Evolutionary conservation across 2,113 vertebrate genomes (phyloP), one percentile per base, ranked within the genome.

Genomic region (Spea multiplicata): DNA sequence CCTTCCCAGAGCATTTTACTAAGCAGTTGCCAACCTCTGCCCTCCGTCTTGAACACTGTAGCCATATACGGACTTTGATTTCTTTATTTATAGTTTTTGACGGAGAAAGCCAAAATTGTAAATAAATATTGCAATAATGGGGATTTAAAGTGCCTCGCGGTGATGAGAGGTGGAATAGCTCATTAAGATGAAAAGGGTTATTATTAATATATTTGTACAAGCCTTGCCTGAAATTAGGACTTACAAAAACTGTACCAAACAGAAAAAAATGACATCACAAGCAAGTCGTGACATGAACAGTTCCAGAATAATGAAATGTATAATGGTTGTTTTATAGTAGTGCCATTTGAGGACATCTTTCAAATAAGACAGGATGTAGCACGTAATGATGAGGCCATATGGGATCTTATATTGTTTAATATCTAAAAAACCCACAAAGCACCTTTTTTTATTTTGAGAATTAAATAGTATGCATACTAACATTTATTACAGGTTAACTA

Each of bases 1-100:
- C 65, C 61, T 79, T 80, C 77, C 71, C 77, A 80, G 77, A 67
- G 65, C 50, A 47, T 80, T 59, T 73, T 80, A 80, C 57, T 80
- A 80, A 80, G 49, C 17, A 80, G 44, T 59, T 59, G 45, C 50
- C 62, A 80, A 73, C 71, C 77, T 80, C 64, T 80, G 77, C 70
- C 77, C 71, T 80, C 53, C 73, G 59, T 3, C 50, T 16, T 44
- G 70, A 80, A 55, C 71, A 59, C 71, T 66, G 61, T 44, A 44
- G 62, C 77, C 77, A 73, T 80, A 73, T 80, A 80, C 16, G 71
- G 77, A 14, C 77, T 80, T 67, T 59, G 62, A 66, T 66, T 67
- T 72, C 61, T 66, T 49, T 59, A 66, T 80, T 73, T 80, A 67
- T 80, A 73, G 52, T 16, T 65, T 80, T 67, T 71, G 71, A 47